These are phyloP conservation scores for Lottia scabra DNA, from an alignment of 2,888 invertebrate genomes.

Conservation along the genomic window DNA sequence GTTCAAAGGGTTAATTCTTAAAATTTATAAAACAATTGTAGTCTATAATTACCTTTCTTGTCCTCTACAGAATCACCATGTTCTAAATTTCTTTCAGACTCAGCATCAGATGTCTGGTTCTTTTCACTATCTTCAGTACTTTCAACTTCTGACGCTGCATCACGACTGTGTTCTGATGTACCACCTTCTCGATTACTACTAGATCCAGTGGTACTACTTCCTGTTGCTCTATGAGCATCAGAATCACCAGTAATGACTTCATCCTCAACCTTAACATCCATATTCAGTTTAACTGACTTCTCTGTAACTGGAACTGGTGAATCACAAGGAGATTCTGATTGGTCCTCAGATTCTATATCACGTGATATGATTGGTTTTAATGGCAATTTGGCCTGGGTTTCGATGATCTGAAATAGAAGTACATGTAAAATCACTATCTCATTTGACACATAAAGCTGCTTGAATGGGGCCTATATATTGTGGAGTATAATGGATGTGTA, in stretches of 20 bases:
- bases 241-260: neutral
- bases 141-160: conserved; percentile 46
- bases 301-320: neutral
- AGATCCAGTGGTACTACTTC: conserved; percentile 46
- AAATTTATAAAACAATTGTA: conserved; percentile 4
- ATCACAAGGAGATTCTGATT: neutral
- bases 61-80: conserved; percentile 41
- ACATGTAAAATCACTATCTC: too few relatives aligned
- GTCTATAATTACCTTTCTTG: conserved; percentile 33
- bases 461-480: too few relatives aligned
- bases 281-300: conserved; percentile 1
- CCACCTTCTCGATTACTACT: conserved; percentile 51
- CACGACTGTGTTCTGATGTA: conserved; percentile 53
- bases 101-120: conserved; percentile 41
- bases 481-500: too few relatives aligned
- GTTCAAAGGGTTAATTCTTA: too few relatives aligned
- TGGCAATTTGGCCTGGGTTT: neutral
- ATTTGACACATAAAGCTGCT: too few relatives aligned
- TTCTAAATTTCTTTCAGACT: conserved; percentile 32
- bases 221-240: conserved; percentile 23
- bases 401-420: too few relatives aligned
- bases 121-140: conserved; percentile 43
- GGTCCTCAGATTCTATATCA: neutral
- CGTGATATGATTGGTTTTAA: neutral
- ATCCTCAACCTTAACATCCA: conserved; percentile 6